Base-by-base conservation (phyloP, 2,888 invertebrate species). In the Thalpophila matura region DNA sequence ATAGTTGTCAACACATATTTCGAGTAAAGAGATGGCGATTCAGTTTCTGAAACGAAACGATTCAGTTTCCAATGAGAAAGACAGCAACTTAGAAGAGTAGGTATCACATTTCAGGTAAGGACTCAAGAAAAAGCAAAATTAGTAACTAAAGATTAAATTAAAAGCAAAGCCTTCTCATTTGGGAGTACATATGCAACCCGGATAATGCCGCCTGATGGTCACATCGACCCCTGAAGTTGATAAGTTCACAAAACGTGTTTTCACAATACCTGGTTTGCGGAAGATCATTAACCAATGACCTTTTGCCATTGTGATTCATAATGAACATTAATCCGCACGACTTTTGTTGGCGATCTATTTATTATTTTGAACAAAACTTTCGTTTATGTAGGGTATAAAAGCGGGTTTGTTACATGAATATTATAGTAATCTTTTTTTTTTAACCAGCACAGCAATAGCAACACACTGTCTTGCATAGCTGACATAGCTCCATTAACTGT, bases 221-320 rank as follows among this genome's bases (percentile, higher is more conserved):
- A 31, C 16, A 24, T 24, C 55, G 71, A 64, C 56, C 62, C 54
- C 62, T 37, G 14, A 31, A 37, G 22, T 53, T 54, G 56, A 50
- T 49, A 57, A 57, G 49, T 49, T 59, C 58, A 67, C 61, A 58
- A 74, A 78, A 80, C 80, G 33, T 72, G 78, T 80, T 74, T 74
- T 72, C 59, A 43, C 78, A 78, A 66, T 69, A 68, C 58, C 51
- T 56, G 79, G 72, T 7, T 63, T 42, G 35, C 75, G 79, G 78
- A 79, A 79, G 81, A 78, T 69, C 57, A 37, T 77, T 73, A 74
- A 63, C 72, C 22, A 33, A 43, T 49, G 65, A 66, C 78, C 74
- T 80, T 79, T n/a, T 66, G 64, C 38, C 75, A 63, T 70, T 64
- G 64, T 72, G 61, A 77, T 53, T 69, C 63, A 65, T 60, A 66